Evolutionary conservation across 2,113 vertebrate genomes (phyloP).

Genomic region (Alethe diademata): DNA sequence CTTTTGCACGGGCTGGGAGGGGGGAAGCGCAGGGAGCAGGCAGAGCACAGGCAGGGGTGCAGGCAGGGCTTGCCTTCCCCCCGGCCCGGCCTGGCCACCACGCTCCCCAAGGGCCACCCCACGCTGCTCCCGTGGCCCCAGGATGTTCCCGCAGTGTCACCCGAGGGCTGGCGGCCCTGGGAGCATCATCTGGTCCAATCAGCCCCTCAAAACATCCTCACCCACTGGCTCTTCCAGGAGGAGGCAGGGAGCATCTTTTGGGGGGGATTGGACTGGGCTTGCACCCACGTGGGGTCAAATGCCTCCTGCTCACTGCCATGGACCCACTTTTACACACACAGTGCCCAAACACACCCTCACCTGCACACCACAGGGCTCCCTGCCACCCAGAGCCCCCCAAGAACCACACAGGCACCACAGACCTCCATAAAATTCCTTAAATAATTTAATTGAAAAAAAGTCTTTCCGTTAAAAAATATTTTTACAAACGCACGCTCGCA

Average conservation of each 20-base stretch:
- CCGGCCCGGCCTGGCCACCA: not conserved
- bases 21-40: not conserved
- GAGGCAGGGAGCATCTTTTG: not conserved
- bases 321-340: not conserved
- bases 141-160: rapidly evolving
- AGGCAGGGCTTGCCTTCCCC: not conserved
- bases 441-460: slow-evolving; percentile 94
- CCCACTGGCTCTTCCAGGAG: not conserved
- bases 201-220: not conserved
- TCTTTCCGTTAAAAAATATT: slow-evolving; percentile 86
- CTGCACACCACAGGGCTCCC: not conserved
- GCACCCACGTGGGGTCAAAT: rapidly evolving
- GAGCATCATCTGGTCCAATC: not conserved
- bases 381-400: not conserved
- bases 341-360: not conserved
- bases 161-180: rapidly evolving
- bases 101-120: not conserved
- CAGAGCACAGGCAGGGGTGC: not conserved
- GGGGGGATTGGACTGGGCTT: not conserved
- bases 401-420: not conserved
- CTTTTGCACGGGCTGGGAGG: not conserved
- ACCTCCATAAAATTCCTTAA: slow-evolving; percentile 81
- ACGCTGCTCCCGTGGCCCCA: rapidly evolving
- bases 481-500: slow-evolving; percentile 84
- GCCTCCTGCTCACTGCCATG: not conserved